Conservation (phyloP, 2,797 vertebrate species). For the Zalophus californianus region DNA sequence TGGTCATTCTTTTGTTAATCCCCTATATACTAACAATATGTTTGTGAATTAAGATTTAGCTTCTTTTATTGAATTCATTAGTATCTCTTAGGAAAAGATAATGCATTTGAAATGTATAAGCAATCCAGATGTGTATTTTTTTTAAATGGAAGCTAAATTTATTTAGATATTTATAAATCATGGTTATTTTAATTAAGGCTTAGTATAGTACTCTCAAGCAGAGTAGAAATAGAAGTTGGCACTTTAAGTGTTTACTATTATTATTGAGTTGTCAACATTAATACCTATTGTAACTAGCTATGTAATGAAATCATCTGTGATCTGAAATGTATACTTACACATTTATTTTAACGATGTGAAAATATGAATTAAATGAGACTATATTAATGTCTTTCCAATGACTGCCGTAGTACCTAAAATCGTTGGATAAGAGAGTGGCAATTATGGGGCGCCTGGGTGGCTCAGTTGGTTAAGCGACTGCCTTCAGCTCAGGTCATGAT, state of each 20-base stretch:
- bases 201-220: not conserved
- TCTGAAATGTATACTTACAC: not conserved
- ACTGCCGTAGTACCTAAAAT: not conserved
- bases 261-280: not conserved
- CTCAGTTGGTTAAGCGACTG: too few species aligned
- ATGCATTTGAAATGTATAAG: not conserved
- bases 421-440: not conserved
- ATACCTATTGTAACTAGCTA: not conserved
- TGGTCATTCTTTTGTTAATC: not conserved
- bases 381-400: not conserved
- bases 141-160: not conserved
- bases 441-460: too few species aligned
- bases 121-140: not conserved
- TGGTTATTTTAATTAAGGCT: conserved; percentile 17
- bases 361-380: conserved; percentile 3
- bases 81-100: not conserved
- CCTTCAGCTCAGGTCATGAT: too few species aligned
- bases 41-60: not conserved
- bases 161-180: not conserved
- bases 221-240: not conserved
- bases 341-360: conserved; percentile 6
- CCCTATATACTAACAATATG: not conserved
- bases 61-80: conserved; percentile 9
- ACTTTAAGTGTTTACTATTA: not conserved
- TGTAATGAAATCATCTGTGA: not conserved